Conservation (phyloP, 2,888 invertebrate species). For the Morinoia aosen region DNA sequence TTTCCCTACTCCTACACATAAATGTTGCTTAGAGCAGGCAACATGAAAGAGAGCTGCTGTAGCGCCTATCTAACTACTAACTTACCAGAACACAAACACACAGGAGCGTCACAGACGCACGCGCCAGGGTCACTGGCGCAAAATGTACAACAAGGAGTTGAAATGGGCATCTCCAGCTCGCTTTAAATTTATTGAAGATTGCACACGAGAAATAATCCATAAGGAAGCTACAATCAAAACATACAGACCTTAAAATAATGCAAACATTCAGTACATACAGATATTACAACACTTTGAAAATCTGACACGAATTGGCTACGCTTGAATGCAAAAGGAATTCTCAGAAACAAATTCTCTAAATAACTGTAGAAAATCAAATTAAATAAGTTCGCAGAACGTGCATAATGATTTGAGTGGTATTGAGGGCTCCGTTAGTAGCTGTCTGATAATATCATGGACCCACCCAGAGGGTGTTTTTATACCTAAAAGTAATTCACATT, state of each 20-base stretch:
- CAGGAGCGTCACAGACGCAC: not conserved
- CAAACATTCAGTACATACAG: no score
- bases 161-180: not conserved
- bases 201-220: not conserved
- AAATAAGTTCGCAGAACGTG: not conserved
- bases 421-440: no score
- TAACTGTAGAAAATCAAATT: not conserved
- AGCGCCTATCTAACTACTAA: not conserved
- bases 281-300: not conserved
- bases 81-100: not conserved
- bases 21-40: not conserved
- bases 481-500: not conserved
- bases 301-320: not conserved
- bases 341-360: not conserved
- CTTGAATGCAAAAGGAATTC: not conserved
- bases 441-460: no score
- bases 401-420: no score
- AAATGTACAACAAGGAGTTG: no score
- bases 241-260: not conserved
- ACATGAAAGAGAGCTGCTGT: not conserved
- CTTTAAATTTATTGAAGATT: not conserved
- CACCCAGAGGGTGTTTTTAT: no score
- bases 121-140: not conserved
- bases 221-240: not conserved
- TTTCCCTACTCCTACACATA: not conserved